A percentile compares a stretch with the other conserved stretches of the same genome.
These are phyloP conservation scores for Cryptophagus acutangulus DNA, from an alignment of 2,888 invertebrate genomes.

Conservation along the genomic window DNA sequence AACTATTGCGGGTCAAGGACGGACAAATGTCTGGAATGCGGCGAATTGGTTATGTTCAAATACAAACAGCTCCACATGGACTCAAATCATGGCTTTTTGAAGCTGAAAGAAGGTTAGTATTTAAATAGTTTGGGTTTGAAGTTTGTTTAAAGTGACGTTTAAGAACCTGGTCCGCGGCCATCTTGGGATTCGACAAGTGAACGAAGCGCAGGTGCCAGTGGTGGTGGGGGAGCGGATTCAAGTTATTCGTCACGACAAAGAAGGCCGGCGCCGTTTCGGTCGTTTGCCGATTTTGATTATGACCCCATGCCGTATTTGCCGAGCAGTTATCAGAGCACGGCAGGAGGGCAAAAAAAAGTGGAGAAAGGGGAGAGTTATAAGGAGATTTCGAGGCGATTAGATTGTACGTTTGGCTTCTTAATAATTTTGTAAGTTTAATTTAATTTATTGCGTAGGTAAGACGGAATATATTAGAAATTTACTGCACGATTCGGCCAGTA, in stretches of 20 bases:
- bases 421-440: neutral
- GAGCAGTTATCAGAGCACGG: conserved; percentile 26
- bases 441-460: conserved; percentile 35
- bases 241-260: conserved; percentile 21
- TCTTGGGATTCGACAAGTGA: conserved; percentile 44
- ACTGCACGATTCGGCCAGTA: conserved; percentile 46
- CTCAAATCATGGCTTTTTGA: conserved; percentile 62
- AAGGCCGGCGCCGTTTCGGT: conserved; percentile 28
- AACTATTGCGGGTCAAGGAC: conserved; percentile 69
- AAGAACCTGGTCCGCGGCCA: conserved; percentile 51
- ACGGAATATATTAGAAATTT: conserved; percentile 47
- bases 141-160: conserved; percentile 20
- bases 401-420: conserved; percentile 35
- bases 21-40: conserved; percentile 63
- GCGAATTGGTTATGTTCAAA: conserved; percentile 65
- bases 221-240: conserved; percentile 5
- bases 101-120: conserved; percentile 55
- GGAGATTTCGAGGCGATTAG: conserved; percentile 44
- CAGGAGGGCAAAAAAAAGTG: conserved; percentile 38
- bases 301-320: conserved; percentile 36
- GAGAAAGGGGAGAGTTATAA: conserved; percentile 45
- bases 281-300: conserved; percentile 30
- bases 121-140: conserved; percentile 3
- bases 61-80: conserved; percentile 60
- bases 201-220: conserved; percentile 10